Base-by-base conservation (phyloP, 2,888 invertebrate genomes). In the Portevinia maculata region DNA sequence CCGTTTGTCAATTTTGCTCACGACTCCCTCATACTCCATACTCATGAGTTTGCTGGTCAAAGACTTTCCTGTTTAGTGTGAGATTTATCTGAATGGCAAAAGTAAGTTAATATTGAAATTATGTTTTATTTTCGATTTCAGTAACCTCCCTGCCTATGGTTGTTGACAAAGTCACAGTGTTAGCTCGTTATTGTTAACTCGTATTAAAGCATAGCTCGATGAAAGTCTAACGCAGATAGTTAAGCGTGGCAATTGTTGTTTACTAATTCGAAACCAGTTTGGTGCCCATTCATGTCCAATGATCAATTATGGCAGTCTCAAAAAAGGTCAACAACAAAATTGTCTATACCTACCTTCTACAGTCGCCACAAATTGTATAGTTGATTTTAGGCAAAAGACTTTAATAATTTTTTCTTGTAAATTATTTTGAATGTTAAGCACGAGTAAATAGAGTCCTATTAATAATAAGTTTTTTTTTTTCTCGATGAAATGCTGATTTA, bases 301-400 rank as follows among this genome's bases (percentile, higher is more conserved):
- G 65, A 74, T 74, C 65, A 65, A 74, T 74, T 32, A 28, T 39
- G n/a, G 17, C 30, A 37, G 24, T 28, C 59, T 6, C 37, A 39
- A 44, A 73, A 62, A 64, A 55, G 74, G 41, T 74, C 44, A 57
- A 50, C 28, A 59, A 57, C 57, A 74, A 65, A 59, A 70, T 70
- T 13, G 24, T 59, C 39, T 21, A 15, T 39, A 41, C 21, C 48
- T 30, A 15, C 39, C 24, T 17, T 17, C 37, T 28, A 17, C 34
- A 69, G 48, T 67, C 24, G 46, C 24, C 39, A 15, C 55, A 48
- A 57, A 69, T 13, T n/a, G 7, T 39, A 34, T 46, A 32, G 55
- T 34, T 11, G 44, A 30, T 13, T 19, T 41, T 9, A 30, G 30
- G 30, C 15, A 15, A 67, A 55, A 65, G 19, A 32, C 28, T 2